These are phyloP conservation scores for Aphis gossypii DNA, from an alignment of 1,140 invertebrate genomes.

Conservation along the genomic window DNA sequence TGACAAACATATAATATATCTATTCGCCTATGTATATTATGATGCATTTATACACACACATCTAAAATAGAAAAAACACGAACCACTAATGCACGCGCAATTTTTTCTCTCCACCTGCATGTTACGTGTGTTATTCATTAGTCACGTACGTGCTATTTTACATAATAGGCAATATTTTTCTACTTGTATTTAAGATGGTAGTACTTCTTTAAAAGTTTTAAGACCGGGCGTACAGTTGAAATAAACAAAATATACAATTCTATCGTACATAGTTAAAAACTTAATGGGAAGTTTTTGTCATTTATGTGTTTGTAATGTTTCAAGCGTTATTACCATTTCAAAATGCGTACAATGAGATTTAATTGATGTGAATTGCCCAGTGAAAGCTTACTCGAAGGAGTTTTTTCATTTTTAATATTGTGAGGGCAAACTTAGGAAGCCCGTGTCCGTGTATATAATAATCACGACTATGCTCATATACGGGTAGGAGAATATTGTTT, in stretches of 20 bases:
- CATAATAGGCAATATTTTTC: slow-evolving; percentile 44
- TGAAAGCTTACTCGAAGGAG: neutral
- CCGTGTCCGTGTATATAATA: slow-evolving; percentile 41
- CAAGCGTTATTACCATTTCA: slow-evolving; percentile 16
- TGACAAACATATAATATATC: neutral
- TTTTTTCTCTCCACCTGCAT: slow-evolving; percentile 36
- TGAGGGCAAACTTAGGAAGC: slow-evolving; percentile 54
- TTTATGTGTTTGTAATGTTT: neutral
- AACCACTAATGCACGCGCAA: slow-evolving; percentile 28
- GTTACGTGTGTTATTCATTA: slow-evolving; percentile 38
- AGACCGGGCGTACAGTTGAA: neutral
- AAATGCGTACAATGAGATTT: slow-evolving; percentile 27
- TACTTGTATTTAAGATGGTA: slow-evolving; percentile 8
- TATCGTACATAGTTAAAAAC: neutral
- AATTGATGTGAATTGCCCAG: slow-evolving; percentile 40
- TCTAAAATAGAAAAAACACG: slow-evolving; percentile 34
- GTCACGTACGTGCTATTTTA: slow-evolving; percentile 55
- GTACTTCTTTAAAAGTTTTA: slow-evolving; percentile 34
- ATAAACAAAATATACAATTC: slow-evolving; percentile 29
- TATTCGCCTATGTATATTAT: neutral
- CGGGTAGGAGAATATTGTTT: slow-evolving; percentile 57
- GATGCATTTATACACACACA: neutral
- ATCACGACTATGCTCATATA: slow-evolving; percentile 42
- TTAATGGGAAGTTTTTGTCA: slow-evolving; percentile 11
- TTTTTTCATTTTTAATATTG: slow-evolving; percentile 14